Evolutionary conservation across 2,113 vertebrate genomes (phyloP).

Genomic region (Clarias magur): DNA sequence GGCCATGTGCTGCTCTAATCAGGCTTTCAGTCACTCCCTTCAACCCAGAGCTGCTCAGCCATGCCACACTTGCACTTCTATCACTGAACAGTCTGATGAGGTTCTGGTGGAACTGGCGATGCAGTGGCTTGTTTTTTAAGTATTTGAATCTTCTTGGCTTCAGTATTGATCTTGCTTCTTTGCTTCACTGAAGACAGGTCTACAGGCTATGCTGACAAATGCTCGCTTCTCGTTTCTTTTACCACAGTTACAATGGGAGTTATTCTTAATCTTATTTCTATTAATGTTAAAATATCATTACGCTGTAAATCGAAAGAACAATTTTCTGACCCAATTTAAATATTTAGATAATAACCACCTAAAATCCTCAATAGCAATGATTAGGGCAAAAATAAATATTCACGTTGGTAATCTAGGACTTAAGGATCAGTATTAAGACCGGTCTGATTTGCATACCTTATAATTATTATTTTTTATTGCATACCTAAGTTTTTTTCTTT

Average conservation of each 20-base stretch:
- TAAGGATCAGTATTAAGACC: not conserved
- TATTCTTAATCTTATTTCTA: not conserved
- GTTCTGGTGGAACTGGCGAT: not conserved
- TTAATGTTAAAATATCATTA: not conserved
- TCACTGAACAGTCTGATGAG: not conserved
- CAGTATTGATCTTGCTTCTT: conserved; percentile 2
- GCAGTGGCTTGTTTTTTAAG: not conserved
- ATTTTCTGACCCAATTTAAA: too few relatives aligned
- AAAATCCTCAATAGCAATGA: not conserved
- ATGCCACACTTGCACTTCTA: not conserved
- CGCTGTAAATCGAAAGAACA: too few relatives aligned
- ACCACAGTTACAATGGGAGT: not conserved
- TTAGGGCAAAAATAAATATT: too few relatives aligned
- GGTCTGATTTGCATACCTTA: not conserved
- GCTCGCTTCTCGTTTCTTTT: not conserved
- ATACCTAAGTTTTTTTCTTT: too few relatives aligned
- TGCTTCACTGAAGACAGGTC: not conserved
- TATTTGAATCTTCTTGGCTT: not conserved
- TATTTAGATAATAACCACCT: too few relatives aligned
- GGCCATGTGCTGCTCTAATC: not conserved
- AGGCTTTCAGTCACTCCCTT: not conserved
- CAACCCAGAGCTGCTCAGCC: not conserved
- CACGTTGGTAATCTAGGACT: not conserved
- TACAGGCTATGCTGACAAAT: not conserved
- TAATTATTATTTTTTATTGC: too few relatives aligned